Percentiles rank a stretch among this genome's conserved stretches.
Evolutionary conservation across 2,797 vertebrate genomes (phyloP).

Genomic region (Morus bassanus): DNA sequence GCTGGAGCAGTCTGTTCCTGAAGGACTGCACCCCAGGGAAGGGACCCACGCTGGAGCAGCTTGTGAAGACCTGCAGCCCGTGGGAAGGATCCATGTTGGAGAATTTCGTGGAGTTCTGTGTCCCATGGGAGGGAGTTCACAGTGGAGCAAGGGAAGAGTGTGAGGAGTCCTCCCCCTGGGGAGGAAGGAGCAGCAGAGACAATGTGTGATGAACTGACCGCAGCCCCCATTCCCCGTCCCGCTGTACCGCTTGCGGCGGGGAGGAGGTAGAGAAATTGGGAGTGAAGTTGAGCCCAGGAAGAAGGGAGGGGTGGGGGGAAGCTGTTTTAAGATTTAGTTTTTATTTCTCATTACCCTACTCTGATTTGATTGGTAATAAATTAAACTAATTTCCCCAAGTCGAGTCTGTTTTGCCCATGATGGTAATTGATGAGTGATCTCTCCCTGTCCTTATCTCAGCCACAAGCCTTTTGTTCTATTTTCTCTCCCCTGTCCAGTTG

Average conservation of each 20-base stretch:
- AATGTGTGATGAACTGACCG: rapidly evolving
- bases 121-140: background rate
- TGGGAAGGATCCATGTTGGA: background rate
- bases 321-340: background rate
- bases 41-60: background rate
- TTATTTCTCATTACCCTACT: background rate
- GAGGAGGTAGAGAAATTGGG: background rate
- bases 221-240: background rate
- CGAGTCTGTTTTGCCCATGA: background rate
- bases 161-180: background rate
- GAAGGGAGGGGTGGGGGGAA: background rate
- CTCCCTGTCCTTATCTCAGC: background rate
- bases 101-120: background rate
- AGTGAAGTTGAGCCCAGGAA: background rate
- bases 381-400: background rate
- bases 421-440: background rate
- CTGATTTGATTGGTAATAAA: background rate
- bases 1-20: too few relatives aligned
- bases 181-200: background rate
- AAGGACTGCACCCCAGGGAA: too few relatives aligned
- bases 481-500: background rate
- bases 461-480: background rate
- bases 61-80: rapidly evolving
- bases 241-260: rapidly evolving
- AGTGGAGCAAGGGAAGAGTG: background rate